A percentile compares a stretch with the other conserved stretches of the same genome.
These are phyloP conservation scores for Phrynocephalus guinanensis DNA, from an alignment of 2,797 vertebrate genomes.

Conservation along the genomic window DNA sequence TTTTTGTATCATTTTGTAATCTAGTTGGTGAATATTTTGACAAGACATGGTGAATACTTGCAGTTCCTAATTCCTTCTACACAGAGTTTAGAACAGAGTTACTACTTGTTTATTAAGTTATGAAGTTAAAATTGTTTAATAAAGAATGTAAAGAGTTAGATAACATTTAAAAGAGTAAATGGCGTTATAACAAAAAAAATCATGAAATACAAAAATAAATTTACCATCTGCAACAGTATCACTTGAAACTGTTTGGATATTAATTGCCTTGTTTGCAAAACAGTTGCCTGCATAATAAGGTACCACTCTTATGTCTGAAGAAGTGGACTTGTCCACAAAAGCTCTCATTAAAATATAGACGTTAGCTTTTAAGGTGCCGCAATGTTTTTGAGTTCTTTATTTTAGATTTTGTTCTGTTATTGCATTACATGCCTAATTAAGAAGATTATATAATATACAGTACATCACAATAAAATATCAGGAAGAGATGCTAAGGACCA, in stretches of 20 bases:
- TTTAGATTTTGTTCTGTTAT: not conserved
- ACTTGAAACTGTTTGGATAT: not conserved
- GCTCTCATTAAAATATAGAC: too few relatives aligned
- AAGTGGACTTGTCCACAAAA: too few relatives aligned
- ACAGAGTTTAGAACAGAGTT: not conserved
- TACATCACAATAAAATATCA: not conserved
- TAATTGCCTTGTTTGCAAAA: not conserved
- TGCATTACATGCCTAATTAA: not conserved
- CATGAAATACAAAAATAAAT: not conserved
- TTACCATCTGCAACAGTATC: not conserved
- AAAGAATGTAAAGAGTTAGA: constrained; percentile 15
- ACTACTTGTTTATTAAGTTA: constrained; percentile 26
- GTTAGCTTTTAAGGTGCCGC: too few relatives aligned
- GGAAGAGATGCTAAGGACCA: not conserved
- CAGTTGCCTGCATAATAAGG: not conserved
- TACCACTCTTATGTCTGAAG: too few relatives aligned
- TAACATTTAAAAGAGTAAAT: not conserved
- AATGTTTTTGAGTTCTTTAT: too few relatives aligned
- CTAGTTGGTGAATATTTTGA: constrained; percentile 3
- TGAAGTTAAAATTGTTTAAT: constrained; percentile 45
- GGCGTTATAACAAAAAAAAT: not conserved
- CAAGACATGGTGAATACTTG: constrained; percentile 9
- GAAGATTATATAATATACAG: not conserved
- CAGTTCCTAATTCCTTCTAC: constrained; percentile 19
- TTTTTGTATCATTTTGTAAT: not conserved